Conservation (phyloP, 2,113 vertebrate species). For the Suricata suricatta region DNA sequence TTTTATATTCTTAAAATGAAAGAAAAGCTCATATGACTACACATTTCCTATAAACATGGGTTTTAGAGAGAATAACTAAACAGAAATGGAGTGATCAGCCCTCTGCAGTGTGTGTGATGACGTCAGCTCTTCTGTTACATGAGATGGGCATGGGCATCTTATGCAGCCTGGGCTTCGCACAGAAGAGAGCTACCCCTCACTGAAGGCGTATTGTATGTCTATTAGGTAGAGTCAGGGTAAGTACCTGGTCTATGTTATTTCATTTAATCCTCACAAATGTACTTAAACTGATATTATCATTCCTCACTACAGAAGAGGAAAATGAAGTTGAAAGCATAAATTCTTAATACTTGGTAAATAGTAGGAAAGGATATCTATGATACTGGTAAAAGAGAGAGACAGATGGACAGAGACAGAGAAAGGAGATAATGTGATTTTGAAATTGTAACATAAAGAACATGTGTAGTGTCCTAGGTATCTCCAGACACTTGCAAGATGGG, state of each 20-base stretch:
- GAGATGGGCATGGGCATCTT: accelerated
- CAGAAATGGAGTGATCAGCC: neutral
- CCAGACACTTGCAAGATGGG: neutral
- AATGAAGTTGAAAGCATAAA: neutral
- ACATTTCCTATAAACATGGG: neutral
- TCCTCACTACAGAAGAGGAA: neutral
- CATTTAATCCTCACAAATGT: neutral
- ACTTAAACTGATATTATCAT: neutral
- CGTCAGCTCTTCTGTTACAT: neutral
- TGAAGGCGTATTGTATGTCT: neutral
- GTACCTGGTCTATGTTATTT: neutral
- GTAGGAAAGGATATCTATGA: neutral
- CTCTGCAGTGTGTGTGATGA: too few relatives aligned
- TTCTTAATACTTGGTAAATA: neutral
- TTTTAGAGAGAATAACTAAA: conserved; percentile 6
- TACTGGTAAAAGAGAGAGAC: neutral
- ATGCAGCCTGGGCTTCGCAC: neutral
- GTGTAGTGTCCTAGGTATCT: neutral
- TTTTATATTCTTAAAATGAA: conserved; percentile 28
- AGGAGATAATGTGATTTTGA: neutral
- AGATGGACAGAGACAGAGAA: neutral
- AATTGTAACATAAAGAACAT: neutral
- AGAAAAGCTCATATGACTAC: neutral
- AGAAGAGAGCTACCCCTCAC: neutral
- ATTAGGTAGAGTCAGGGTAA: neutral